Evolutionary conservation across 2,113 vertebrate species (phyloP).

Genomic region (Pontoporia blainvillei): DNA sequence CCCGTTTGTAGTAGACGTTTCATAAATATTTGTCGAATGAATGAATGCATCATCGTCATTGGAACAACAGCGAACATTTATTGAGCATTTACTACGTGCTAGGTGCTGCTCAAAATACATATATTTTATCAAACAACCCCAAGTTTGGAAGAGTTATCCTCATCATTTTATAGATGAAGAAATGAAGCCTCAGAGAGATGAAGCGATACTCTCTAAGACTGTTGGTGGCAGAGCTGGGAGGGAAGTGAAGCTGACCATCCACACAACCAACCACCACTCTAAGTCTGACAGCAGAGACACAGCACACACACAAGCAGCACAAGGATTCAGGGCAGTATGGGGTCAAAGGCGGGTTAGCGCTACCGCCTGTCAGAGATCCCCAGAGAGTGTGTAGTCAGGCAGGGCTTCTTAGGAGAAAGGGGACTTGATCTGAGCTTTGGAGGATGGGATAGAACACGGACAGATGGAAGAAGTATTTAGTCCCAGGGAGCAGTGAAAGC

Average conservation of each 20-base stretch:
- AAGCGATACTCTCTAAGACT: neutral
- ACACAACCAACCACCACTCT: neutral
- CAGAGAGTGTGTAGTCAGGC: no score
- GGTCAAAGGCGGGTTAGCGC: accelerated
- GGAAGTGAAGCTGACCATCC: neutral
- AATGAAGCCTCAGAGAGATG: neutral
- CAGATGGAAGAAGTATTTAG: neutral
- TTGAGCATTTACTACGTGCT: neutral
- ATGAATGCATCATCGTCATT: neutral
- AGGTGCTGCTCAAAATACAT: neutral
- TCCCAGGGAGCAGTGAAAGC: neutral
- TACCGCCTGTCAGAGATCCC: neutral
- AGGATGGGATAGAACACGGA: neutral
- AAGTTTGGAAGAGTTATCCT: neutral
- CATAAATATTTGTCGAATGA: neutral
- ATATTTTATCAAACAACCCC: neutral
- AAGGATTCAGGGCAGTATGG: neutral
- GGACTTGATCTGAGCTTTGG: neutral
- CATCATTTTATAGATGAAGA: neutral
- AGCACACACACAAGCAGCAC: neutral
- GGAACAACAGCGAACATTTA: neutral
- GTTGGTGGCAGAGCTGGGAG: neutral
- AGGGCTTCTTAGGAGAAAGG: neutral
- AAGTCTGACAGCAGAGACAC: neutral
- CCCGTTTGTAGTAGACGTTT: neutral